Evolutionary conservation across 1,140 invertebrate species (phyloP).

Genomic region (Pseudoatta argentina): DNA sequence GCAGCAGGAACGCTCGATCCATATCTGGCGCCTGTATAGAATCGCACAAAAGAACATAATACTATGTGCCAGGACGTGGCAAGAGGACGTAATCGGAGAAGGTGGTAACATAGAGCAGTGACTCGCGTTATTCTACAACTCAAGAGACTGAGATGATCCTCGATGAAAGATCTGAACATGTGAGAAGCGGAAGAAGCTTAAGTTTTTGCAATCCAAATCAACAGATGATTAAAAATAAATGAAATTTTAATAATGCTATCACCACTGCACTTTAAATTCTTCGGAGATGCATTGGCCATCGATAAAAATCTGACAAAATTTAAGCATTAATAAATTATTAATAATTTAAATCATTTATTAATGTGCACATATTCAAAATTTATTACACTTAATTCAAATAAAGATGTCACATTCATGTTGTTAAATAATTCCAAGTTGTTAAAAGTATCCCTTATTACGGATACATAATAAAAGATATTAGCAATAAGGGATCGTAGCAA

Average conservation of each 20-base stretch:
- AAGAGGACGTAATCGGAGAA: conserved; percentile 64
- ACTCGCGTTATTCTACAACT: conserved; percentile 39
- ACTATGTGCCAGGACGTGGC: conserved; percentile 75
- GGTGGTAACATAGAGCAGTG: conserved; percentile 53
- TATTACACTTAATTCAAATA: neutral
- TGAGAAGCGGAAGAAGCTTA: conserved; percentile 6
- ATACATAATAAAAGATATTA: too few species aligned
- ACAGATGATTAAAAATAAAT: neutral
- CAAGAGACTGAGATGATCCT: conserved; percentile 38
- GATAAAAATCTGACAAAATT: conserved; percentile 14
- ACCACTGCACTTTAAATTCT: neutral
- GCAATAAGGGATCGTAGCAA: neutral
- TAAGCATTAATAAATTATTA: neutral
- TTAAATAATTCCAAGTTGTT: conserved; percentile 13
- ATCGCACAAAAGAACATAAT: conserved; percentile 83
- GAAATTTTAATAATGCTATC: neutral
- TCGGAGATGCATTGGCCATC: neutral
- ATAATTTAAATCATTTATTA: conserved; percentile 15
- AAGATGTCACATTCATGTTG: neutral
- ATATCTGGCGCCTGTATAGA: conserved; percentile 81
- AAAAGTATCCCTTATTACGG: neutral
- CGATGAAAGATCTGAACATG: neutral
- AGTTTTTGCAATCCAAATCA: conserved; percentile 33
- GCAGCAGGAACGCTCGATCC: conserved; percentile 77
- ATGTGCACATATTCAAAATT: neutral